Conservation (phyloP, 2,888 invertebrate genomes). For the Biston betularia region DNA sequence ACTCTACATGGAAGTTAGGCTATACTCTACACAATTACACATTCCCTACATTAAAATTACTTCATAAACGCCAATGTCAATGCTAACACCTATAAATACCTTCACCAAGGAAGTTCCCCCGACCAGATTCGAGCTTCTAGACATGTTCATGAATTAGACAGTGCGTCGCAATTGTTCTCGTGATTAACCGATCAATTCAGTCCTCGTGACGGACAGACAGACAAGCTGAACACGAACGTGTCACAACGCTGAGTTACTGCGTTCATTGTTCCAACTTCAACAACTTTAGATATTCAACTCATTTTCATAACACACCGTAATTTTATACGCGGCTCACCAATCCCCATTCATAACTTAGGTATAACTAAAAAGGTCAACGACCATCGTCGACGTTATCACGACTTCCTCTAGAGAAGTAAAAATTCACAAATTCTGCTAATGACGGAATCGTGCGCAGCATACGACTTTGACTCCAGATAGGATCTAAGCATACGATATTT, state of each 20-base stretch:
- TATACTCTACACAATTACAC: too few species aligned
- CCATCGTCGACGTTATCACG: slow-evolving; percentile 64
- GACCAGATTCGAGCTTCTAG: slow-evolving; percentile 6
- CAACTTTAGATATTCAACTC: slow-evolving; percentile 27
- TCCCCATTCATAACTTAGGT: slow-evolving; percentile 35
- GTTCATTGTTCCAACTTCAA: slow-evolving; percentile 31
- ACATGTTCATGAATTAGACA: slow-evolving; percentile 32
- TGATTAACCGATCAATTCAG: slow-evolving; percentile 69
- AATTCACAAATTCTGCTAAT: slow-evolving; percentile 78
- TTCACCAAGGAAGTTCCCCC: slow-evolving; percentile 30
- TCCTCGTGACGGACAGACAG: slow-evolving; percentile 60
- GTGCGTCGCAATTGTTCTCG: slow-evolving; percentile 55
- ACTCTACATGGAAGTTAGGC: too few species aligned
- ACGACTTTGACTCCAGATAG: slow-evolving; percentile 68
- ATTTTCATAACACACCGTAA: slow-evolving; percentile 36
- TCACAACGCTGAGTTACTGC: slow-evolving; percentile 36
- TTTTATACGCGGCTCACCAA: slow-evolving; percentile 21
- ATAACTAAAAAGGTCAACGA: slow-evolving; percentile 53
- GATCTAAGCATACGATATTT: slow-evolving; percentile 73
- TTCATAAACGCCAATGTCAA: slow-evolving; percentile 6
- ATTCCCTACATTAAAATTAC: too few species aligned
- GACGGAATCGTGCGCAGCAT: slow-evolving; percentile 78
- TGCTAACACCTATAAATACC: slow-evolving; percentile 8
- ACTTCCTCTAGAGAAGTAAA: slow-evolving; percentile 71
- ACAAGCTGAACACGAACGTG: slow-evolving; percentile 52